Percentiles rank a stretch among this genome's conserved stretches.
These are phyloP conservation scores for Drosophila aldrichi DNA, from an alignment of 2,888 invertebrate species.

Conservation along the genomic window DNA sequence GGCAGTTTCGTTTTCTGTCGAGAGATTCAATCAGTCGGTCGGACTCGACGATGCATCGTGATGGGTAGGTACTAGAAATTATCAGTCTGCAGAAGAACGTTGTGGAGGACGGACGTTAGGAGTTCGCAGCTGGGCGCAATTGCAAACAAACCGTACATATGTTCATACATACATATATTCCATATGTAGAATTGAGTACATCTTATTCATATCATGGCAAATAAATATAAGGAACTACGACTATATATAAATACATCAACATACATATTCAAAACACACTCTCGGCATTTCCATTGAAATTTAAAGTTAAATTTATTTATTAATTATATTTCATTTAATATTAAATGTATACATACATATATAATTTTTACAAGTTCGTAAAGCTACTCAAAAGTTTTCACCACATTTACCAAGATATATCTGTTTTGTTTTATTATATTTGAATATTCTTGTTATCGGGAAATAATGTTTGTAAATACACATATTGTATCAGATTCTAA, in stretches of 20 bases:
- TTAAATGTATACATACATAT: slow-evolving; percentile 76
- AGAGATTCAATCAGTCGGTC: no score
- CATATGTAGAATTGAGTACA: no score
- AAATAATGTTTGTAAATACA: slow-evolving; percentile 32
- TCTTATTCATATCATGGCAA: no score
- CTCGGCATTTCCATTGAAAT: slow-evolving; percentile 22
- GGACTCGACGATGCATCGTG: no score
- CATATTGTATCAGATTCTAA: slow-evolving; percentile 50
- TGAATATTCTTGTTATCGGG: slow-evolving; percentile 25
- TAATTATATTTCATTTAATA: slow-evolving; percentile 71
- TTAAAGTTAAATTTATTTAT: slow-evolving; percentile 72
- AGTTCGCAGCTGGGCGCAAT: background rate
- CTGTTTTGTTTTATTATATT: slow-evolving; percentile 6
- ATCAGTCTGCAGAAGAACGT: background rate
- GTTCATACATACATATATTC: no score
- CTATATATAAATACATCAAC: background rate
- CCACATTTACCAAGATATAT: slow-evolving; percentile 60
- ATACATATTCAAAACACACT: background rate
- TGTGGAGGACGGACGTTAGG: background rate
- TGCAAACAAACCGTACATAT: background rate
- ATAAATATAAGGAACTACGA: background rate
- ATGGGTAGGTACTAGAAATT: no score
- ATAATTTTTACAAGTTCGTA: slow-evolving; percentile 79
- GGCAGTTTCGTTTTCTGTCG: no score
- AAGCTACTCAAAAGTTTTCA: slow-evolving; percentile 73